These are phyloP conservation scores for Drosophila siamana DNA, from an alignment of 2,888 invertebrate species.

Conservation along the genomic window DNA sequence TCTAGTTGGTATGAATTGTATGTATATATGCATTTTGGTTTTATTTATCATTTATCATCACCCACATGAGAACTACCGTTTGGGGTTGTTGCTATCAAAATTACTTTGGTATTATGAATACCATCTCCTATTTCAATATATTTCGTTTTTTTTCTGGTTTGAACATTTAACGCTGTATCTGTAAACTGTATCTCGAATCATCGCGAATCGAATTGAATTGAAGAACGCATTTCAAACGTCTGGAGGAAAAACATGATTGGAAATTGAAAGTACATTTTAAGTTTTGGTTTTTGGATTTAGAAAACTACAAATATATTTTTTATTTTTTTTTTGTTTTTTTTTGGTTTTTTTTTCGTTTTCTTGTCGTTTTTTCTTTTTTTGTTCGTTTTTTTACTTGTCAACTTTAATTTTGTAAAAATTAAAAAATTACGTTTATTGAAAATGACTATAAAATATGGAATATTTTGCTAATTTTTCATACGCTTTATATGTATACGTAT, in stretches of 20 bases:
- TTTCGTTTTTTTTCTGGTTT: slow-evolving; percentile 40
- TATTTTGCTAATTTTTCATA: slow-evolving; percentile 69
- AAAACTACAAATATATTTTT: slow-evolving; percentile 75
- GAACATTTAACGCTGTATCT: slow-evolving; percentile 60
- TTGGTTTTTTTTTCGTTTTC: slow-evolving; percentile 18
- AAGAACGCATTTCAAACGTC: slow-evolving; percentile 48
- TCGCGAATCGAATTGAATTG: slow-evolving; percentile 31
- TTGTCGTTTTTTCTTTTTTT: slow-evolving; percentile 27
- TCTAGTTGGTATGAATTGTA: slow-evolving; percentile 43
- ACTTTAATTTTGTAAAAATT: slow-evolving; percentile 81
- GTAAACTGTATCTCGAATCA: slow-evolving; percentile 28
- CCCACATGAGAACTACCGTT: too few relatives aligned
- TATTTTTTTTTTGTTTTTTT: slow-evolving; percentile 32
- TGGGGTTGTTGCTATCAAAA: slow-evolving; percentile 43
- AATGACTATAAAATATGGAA: slow-evolving; percentile 80
- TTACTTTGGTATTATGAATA: slow-evolving; percentile 34
- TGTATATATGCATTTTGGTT: slow-evolving; percentile 34
- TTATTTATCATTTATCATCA: slow-evolving; percentile 34
- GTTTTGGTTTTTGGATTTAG: slow-evolving; percentile 60
- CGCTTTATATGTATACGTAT: slow-evolving; percentile 51
- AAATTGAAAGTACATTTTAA: slow-evolving; percentile 57
- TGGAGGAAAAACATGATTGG: slow-evolving; percentile 67
- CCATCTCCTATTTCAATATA: slow-evolving; percentile 42
- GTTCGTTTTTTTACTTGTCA: slow-evolving; percentile 56
- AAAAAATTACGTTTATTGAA: slow-evolving; percentile 79